phyloP scores from a whole-genome alignment of 2,888 invertebrate species.

The Lomographa bimaculata region DNA sequence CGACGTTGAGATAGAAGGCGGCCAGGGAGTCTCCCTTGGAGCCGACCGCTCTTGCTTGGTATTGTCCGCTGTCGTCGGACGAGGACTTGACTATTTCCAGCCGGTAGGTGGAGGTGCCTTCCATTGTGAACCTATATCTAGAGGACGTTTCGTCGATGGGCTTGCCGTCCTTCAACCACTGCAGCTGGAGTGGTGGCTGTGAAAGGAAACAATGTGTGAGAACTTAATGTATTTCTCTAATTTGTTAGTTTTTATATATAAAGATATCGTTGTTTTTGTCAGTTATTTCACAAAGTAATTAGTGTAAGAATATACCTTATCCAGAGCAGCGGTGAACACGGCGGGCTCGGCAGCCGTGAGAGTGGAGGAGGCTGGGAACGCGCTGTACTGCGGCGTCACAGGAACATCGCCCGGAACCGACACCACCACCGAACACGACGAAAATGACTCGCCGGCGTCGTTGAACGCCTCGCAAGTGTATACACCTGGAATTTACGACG shows the following conservation, averaged over 20 bases:
- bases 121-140: slow-evolving; percentile 92
- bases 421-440: slow-evolving; percentile 94
- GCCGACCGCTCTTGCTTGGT: slow-evolving; percentile 92
- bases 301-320: slow-evolving; percentile 70
- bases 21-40: slow-evolving; percentile 93
- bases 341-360: slow-evolving; percentile 91
- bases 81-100: slow-evolving; percentile 90
- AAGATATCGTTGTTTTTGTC: too few relatives aligned
- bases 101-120: slow-evolving; percentile 90
- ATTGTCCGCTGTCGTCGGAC: slow-evolving; percentile 93
- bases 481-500: slow-evolving; percentile 86
- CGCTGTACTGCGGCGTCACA: slow-evolving; percentile 92
- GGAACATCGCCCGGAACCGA: slow-evolving; percentile 93
- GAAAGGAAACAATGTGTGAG: slow-evolving; percentile 13
- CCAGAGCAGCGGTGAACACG: slow-evolving; percentile 91
- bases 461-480: slow-evolving; percentile 99
- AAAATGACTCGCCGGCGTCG: slow-evolving; percentile 96
- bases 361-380: slow-evolving; percentile 95
- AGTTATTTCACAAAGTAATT: too few relatives aligned
- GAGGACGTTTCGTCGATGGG: slow-evolving; percentile 90
- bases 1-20: slow-evolving; percentile 94
- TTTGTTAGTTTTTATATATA: too few relatives aligned
- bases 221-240: too few relatives aligned
- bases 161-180: slow-evolving; percentile 97
- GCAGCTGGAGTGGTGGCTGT: slow-evolving; percentile 86